These are phyloP conservation scores for Lepisosteus oculatus DNA, from an alignment of 2,113 vertebrate genomes.

Conservation along the genomic window DNA sequence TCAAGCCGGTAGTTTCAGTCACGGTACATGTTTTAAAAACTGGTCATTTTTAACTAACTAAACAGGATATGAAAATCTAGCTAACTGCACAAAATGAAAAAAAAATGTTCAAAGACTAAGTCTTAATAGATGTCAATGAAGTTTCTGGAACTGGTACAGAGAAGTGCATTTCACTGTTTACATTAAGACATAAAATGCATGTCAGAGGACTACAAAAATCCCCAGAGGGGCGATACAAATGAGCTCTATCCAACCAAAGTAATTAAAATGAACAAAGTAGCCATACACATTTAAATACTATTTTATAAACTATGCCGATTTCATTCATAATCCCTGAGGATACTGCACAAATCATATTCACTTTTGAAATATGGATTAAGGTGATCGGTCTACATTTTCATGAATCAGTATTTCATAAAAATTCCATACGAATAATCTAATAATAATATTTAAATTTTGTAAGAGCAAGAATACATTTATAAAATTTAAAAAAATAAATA, in stretches of 20 bases:
- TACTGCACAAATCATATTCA: background rate
- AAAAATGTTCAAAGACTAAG: background rate
- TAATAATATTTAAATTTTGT: no score
- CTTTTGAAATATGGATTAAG: background rate
- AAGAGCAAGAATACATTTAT: no score
- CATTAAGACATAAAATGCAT: background rate
- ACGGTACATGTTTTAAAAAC: no score
- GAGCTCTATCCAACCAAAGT: no score
- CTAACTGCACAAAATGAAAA: background rate
- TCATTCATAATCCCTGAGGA: background rate
- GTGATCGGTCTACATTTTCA: no score
- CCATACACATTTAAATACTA: slow-evolving; percentile 3
- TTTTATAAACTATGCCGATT: background rate
- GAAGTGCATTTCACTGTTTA: slow-evolving; percentile 1
- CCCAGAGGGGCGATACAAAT: background rate
- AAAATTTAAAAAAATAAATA: no score
- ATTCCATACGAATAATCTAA: no score
- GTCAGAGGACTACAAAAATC: slow-evolving; percentile 2
- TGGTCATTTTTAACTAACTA: background rate
- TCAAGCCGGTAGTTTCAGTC: no score
- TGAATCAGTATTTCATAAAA: no score
- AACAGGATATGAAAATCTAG: slow-evolving; percentile 6
- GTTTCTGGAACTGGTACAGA: background rate
- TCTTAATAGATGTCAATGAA: background rate
- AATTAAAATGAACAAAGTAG: slow-evolving; percentile 1